These are phyloP conservation scores for Orchesellides sinensis DNA, from an alignment of 2,888 invertebrate genomes.

Conservation along the genomic window DNA sequence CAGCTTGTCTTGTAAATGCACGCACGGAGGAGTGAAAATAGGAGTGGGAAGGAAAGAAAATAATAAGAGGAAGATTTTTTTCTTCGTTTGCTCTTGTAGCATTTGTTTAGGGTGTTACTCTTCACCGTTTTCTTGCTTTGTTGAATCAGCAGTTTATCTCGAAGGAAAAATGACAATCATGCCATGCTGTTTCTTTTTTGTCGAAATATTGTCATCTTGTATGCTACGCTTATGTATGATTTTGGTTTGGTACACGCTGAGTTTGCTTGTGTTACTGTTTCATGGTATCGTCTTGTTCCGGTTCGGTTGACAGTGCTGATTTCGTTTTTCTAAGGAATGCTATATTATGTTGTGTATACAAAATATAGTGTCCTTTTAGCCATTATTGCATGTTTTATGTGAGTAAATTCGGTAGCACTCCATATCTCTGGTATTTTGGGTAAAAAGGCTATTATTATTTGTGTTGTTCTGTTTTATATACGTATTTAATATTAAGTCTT, in stretches of 20 bases:
- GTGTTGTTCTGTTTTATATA: no score
- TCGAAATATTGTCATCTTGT: constrained; percentile 21
- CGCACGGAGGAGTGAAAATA: constrained; percentile 18
- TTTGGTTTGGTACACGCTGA: neutral
- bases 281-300: constrained; percentile 14
- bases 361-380: no score
- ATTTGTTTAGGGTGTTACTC: neutral
- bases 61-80: constrained; percentile 3
- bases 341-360: no score
- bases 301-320: constrained; percentile 30
- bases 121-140: neutral
- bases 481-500: no score
- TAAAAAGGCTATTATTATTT: no score
- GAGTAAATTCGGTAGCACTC: no score
- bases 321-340: no score
- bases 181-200: constrained; percentile 3
- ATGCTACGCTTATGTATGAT: neutral
- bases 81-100: constrained; percentile 2
- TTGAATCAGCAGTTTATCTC: constrained; percentile 40
- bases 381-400: no score
- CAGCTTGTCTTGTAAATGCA: constrained; percentile 25
- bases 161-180: constrained; percentile 30
- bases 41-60: constrained; percentile 10
- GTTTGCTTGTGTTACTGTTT: constrained; percentile 3
- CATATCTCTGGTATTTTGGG: no score